Evolutionary conservation across 1,140 invertebrate species (phyloP), one percentile per base, ranked within the genome.

Genomic region (Diabrotica undecimpunctata): DNA sequence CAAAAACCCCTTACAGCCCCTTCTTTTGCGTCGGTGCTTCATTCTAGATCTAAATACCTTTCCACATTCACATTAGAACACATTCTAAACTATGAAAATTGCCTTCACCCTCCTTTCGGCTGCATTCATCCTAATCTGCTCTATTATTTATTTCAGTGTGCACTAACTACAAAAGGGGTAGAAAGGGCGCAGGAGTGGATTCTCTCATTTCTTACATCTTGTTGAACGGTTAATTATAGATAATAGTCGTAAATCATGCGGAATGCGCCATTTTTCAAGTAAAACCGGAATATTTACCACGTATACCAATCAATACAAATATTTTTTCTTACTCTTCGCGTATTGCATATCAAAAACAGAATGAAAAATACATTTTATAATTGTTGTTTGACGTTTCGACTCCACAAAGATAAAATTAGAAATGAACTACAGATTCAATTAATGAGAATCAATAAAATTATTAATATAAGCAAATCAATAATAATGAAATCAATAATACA

Each of bases 101-200:
- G 66, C 25, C 57, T 62, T 56, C 52, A 39, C 36, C 62, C 62
- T 61, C 58, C 56, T 67, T 61, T 67, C 64, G 62, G 64, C 66
- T 67, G 66, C 62, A 67, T 64, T 64, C 64, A 64, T 39, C 64
- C 60, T 63, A 67, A 67, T 67, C 66, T 67, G 41, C 56, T 41
- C 58, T 54, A 67, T 67, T 67, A 67, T 67, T 67, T 67, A 67
- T 67, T 67, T 64, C 13, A 50, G 59, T 38, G 46, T 61, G 39
- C 59, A 37, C 13, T 35, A 52, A 50, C 59, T 61, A 41, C 52
- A 38, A 61, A 61, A 61, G 59, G 59, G 59, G 59, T 61, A 25
- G 50, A n/a, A n/a, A 59, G 46, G 11, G 51, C 14, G 7, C 56
- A 58, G 56, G 56, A 37, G 35, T 9, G 56, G 37, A 58, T 37